Evolutionary conservation across 1,140 invertebrate genomes (phyloP), one percentile per base, ranked within the genome.

Genomic region (Aphaenogaster rudis): DNA sequence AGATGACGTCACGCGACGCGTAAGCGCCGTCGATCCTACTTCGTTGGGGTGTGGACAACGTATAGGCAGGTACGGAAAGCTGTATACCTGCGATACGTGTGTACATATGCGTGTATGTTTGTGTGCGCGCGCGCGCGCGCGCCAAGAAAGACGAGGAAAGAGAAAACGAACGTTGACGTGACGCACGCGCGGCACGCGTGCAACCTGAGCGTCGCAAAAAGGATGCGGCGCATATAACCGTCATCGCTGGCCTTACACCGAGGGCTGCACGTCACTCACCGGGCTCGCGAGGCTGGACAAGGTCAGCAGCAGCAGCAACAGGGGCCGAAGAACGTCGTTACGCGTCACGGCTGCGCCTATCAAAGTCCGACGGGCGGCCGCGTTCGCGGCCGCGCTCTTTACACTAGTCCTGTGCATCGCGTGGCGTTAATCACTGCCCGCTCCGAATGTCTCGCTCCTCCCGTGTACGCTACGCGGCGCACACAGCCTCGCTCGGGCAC

Each of bases 1-100:
- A 92, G 21, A n/a, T 93, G 93, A 93, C 93, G 93, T 93, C 92
- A 92, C 48, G 17, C 54, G 15, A 48, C n/a, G 77, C 69, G 64
- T 79, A 33, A 28, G 50, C 28, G 45, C 66, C 42, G 48, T 36
- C 11, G 28, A 33, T 50, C 13, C 64, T 66, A 66, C 64, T n/a
- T 52, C n/a, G 15, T 28, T 28, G n/a, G 45, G 88, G 77, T 80
- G 72, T 89, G 88, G 72, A 64, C 78, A 28, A 0, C 9, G 15
- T 78, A 63, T 2, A 81, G 8, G 1, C 52, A 64, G 21, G 64
- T 76, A 52, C 21, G 33, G 11, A 42, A 54, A 66, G 5, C 4
- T 33, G 50, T 3, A 0, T 42, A 39, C 28, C 28, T 28, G 13
- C 7, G 7, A 7, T 78, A 0, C 17, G 8, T 17, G 17, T 45